These are phyloP conservation scores for Microtus ochrogaster DNA, from an alignment of 2,113 vertebrate species.

Conservation along the genomic window DNA sequence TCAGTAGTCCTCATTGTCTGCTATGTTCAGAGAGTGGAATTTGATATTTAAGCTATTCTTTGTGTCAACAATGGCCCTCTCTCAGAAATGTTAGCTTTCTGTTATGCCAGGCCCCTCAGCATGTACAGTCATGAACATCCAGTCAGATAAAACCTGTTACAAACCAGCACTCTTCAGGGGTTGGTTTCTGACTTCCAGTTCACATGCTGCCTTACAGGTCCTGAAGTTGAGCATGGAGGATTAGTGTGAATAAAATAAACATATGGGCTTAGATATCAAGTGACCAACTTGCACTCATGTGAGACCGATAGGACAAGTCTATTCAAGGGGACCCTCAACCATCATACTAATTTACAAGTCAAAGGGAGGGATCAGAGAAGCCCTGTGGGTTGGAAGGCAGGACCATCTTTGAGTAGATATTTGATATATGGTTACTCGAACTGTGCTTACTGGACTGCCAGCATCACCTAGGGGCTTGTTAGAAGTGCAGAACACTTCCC, in stretches of 20 bases:
- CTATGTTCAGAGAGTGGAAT: too few relatives aligned
- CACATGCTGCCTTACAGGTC: not conserved
- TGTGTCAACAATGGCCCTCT: not conserved
- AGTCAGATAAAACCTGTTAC: not conserved
- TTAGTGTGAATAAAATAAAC: not conserved
- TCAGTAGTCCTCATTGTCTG: too few relatives aligned
- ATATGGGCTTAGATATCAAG: not conserved
- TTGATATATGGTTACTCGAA: not conserved
- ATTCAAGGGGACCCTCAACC: not conserved
- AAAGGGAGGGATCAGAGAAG: not conserved
- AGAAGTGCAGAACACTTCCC: not conserved
- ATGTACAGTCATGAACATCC: not conserved
- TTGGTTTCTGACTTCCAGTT: not conserved
- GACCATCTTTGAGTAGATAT: not conserved
- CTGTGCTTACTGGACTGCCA: not conserved
- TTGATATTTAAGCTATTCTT: slow-evolving; percentile 31
- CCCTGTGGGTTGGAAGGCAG: not conserved
- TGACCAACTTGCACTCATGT: not conserved
- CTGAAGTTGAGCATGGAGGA: slow-evolving; percentile 17
- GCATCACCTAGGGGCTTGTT: not conserved
- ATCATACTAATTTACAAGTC: not conserved
- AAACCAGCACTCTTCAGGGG: not conserved
- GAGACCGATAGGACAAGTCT: not conserved
- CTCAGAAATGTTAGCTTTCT: not conserved
- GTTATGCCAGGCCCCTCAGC: not conserved